A percentile compares a stretch with the other conserved stretches of the same genome.
These are phyloP conservation scores for Numida meleagris DNA, from an alignment of 2,113 vertebrate genomes.

Conservation along the genomic window DNA sequence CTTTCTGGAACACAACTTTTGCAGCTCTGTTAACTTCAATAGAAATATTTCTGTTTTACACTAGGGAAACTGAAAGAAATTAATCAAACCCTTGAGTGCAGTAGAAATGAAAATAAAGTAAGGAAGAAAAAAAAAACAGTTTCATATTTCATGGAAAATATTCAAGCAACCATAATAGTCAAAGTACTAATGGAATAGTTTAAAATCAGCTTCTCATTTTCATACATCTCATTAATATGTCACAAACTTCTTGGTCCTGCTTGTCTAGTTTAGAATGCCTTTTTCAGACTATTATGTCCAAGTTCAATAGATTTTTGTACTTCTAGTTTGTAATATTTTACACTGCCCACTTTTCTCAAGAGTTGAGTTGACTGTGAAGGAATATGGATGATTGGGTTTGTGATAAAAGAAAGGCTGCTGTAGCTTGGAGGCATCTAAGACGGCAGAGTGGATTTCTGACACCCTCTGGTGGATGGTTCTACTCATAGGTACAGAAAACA, in stretches of 20 bases:
- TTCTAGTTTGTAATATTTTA: not conserved
- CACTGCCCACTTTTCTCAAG: rapidly evolving
- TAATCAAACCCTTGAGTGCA: not conserved
- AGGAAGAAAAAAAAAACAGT: rapidly evolving
- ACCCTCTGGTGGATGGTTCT: not conserved
- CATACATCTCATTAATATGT: not conserved
- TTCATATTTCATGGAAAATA: not conserved
- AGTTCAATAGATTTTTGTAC: not conserved
- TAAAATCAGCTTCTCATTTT: not conserved
- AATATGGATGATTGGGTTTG: rapidly evolving
- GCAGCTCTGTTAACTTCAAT: not conserved
- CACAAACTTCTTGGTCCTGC: not conserved
- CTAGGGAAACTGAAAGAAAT: not conserved
- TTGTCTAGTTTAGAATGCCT: not conserved
- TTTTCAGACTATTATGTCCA: not conserved
- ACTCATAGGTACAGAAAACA: no score
- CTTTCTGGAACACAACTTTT: not conserved
- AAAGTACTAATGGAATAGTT: not conserved
- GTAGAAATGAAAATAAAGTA: not conserved
- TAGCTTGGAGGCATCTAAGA: rapidly evolving
- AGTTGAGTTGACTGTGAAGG: not conserved
- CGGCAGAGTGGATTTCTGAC: not conserved
- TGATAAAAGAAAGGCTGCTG: rapidly evolving
- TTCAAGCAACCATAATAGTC: rapidly evolving
- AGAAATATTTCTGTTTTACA: not conserved